Conservation (phyloP, 2,797 vertebrate genomes). For the Pangasius sanitwongsei region DNA sequence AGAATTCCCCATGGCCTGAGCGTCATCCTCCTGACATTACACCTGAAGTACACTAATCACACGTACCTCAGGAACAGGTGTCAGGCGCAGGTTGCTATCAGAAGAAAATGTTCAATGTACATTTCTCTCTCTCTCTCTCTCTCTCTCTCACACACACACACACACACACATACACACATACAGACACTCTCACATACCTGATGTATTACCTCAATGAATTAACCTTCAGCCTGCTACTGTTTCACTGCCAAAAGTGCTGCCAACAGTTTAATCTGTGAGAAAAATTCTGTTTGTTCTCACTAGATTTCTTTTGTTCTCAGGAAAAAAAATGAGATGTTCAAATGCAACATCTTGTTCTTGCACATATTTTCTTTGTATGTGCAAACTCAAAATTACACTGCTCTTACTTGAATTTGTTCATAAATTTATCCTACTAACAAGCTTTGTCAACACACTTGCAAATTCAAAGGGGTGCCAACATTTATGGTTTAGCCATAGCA, state of each 20-base stretch:
- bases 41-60: conserved; percentile 68
- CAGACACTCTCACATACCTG: background rate
- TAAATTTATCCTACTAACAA: background rate
- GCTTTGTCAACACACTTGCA: background rate
- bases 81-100: conserved; percentile 47
- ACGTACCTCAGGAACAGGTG: conserved; percentile 68
- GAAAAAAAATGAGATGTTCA: background rate
- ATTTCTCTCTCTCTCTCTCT: background rate
- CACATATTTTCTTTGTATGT: background rate
- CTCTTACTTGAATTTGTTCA: background rate
- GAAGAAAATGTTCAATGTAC: background rate
- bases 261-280: conserved; percentile 1
- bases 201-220: background rate
- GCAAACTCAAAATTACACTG: background rate
- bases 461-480: background rate
- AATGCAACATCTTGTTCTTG: background rate
- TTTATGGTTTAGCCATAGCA: background rate
- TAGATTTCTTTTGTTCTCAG: background rate
- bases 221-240: background rate
- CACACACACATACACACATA: background rate
- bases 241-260: background rate
- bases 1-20: conserved; percentile 51
- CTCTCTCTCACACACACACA: background rate
- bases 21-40: conserved; percentile 30
- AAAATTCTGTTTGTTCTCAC: background rate